phyloP scores from a whole-genome alignment of 2,113 vertebrate genomes.

The Boleophthalmus pectinirostris region DNA sequence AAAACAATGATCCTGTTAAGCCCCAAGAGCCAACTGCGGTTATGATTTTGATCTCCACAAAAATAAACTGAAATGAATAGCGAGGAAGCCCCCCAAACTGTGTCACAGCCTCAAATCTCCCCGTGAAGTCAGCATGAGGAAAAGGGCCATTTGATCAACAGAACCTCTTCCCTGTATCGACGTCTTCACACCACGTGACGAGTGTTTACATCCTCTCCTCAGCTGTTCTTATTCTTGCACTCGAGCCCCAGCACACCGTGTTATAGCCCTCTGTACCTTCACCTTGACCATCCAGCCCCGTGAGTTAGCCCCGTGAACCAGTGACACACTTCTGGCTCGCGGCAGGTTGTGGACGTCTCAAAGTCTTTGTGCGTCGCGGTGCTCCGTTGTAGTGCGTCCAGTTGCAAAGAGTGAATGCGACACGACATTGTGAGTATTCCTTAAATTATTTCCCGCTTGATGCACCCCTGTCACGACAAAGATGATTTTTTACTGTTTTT shows the following conservation, averaged over 20 bases:
- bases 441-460: background rate
- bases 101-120: background rate
- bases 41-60: background rate
- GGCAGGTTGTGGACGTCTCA: background rate
- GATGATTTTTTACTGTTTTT: background rate
- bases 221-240: constrained; percentile 63
- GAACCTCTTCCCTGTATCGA: constrained; percentile 40
- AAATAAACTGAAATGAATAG: background rate
- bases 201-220: constrained; percentile 76
- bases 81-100: background rate
- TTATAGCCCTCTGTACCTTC: constrained; percentile 1
- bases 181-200: constrained; percentile 64
- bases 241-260: constrained; percentile 27
- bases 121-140: background rate
- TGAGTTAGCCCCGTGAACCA: background rate
- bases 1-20: background rate
- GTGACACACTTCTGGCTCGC: background rate
- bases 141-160: constrained; percentile 36
- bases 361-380: constrained; percentile 34
- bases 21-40: too few relatives aligned
- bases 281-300: background rate
- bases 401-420: constrained; percentile 48
- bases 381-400: constrained; percentile 21
- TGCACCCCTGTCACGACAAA: background rate
- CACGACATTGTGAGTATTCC: constrained; percentile 59